Evolutionary conservation across 2,888 invertebrate species (phyloP), one percentile per base, ranked within the genome.

Genomic region (Neoaliturus tenellus): DNA sequence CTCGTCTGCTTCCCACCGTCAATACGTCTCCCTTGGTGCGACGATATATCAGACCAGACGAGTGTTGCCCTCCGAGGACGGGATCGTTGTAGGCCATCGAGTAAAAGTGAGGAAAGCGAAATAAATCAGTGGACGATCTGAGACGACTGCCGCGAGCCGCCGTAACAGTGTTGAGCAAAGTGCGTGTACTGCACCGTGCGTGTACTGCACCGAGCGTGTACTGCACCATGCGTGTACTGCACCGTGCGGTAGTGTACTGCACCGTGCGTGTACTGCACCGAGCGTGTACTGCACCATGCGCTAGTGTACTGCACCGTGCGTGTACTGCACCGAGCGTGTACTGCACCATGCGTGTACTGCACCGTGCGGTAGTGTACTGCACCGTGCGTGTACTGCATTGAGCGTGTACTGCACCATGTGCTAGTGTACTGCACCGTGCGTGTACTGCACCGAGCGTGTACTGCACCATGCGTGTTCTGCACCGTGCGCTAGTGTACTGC

Each of bases 41-140:
- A 10, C 23, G 51, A 51, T 51, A 23, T 23, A 51, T 51, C 51
- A 51, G 12, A 44, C 44, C 44, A 44, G 51, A 51, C 51, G 23
- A 51, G 23, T 51, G 51, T 51, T 51, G 23, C 5, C 51, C 51
- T 51, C 20, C 51, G 5, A 5, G 23, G 20, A 51, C 51, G 20
- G 51, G 20, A 51, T 51, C 51, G 51, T 51, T 51, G 51, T 51
- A 51, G 51, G 51, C 51, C 51, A 51, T 51, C 51, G 20, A 51
- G 51, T 51, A 51, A 51, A 51, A 51, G 51, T 51, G 51, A 51
- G 4, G 51, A 51, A 51, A 51, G 51, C 51, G 51, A 51, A 51
- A 51, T 51, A 51, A 51, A 51, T 51, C 51, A 51, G 51, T 23
- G 51, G 23, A 14, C 20, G 51, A 51, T 51, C 51, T 51, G 51